Conservation (phyloP, 2,797 vertebrate species). For the Labroides dimidiatus region DNA sequence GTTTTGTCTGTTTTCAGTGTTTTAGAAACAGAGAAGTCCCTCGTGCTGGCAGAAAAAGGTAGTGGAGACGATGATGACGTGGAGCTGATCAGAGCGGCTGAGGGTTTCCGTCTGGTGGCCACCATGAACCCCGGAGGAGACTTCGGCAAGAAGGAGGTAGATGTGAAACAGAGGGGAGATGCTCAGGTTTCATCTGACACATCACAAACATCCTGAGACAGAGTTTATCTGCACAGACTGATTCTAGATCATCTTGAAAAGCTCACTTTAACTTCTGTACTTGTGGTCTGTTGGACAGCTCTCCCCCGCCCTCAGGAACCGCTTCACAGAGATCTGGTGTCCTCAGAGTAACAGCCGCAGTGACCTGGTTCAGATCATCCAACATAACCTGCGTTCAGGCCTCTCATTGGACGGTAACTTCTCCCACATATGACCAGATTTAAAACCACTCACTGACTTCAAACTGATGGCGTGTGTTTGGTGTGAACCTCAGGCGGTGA, state of each 20-base stretch:
- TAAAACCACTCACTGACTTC: background rate
- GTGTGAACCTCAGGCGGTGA: constrained; percentile 82
- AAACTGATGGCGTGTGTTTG: background rate
- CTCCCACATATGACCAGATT: too few species aligned
- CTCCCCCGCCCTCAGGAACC: constrained; percentile 95
- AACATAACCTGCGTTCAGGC: constrained; percentile 89
- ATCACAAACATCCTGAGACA: too few species aligned
- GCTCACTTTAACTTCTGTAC: background rate
- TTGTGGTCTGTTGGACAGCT: constrained; percentile 81
- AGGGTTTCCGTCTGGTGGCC: constrained; percentile 90
- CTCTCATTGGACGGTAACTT: constrained; percentile 82
- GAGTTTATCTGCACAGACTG: background rate
- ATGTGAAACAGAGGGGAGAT: background rate
- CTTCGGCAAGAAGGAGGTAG: constrained; percentile 99
- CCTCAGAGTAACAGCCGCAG: constrained; percentile 89
- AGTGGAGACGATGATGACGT: constrained; percentile 89
- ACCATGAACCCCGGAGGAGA: constrained; percentile 99
- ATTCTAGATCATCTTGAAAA: constrained; percentile 8
- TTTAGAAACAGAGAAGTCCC: constrained; percentile 92
- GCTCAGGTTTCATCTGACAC: too few species aligned
- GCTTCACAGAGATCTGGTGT: constrained; percentile 99
- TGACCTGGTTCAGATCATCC: constrained; percentile 92
- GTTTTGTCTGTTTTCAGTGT: constrained; percentile 81
- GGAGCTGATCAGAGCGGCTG: constrained; percentile 89
- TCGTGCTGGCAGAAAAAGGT: constrained; percentile 96